Evolutionary conservation across 2,113 vertebrate genomes (phyloP).

Genomic region (Varanus komodoensis): DNA sequence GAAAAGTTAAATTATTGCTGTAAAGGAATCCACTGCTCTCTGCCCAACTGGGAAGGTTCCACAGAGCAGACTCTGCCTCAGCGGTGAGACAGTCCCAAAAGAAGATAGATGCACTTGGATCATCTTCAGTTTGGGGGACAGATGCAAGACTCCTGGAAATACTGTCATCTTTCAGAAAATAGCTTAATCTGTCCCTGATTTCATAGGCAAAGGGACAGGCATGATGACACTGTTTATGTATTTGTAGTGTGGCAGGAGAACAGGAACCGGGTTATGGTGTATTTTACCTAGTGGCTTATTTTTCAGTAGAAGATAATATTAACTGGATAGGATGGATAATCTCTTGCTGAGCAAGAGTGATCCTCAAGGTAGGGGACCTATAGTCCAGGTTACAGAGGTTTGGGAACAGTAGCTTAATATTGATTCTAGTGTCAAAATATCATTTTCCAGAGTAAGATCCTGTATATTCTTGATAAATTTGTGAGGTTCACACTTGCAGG

Average conservation of each 20-base stretch:
- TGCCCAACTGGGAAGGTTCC: not conserved
- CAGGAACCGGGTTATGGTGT: not conserved
- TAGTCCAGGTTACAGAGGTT: not conserved
- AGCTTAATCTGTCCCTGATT: not conserved
- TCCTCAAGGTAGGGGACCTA: not conserved
- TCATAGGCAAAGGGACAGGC: not conserved
- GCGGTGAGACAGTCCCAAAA: no score
- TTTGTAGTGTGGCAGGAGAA: not conserved
- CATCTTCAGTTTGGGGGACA: not conserved
- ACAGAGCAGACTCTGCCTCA: not conserved
- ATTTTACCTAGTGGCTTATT: not conserved
- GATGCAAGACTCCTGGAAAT: not conserved
- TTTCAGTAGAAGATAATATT: not conserved
- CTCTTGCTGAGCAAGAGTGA: not conserved
- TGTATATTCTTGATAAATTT: not conserved
- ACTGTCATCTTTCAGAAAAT: not conserved
- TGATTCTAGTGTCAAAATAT: not conserved
- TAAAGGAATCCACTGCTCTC: not conserved
- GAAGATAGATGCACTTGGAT: not conserved
- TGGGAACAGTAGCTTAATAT: not conserved
- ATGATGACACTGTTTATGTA: not conserved
- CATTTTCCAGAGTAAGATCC: not conserved
- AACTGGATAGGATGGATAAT: not conserved
- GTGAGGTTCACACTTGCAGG: not conserved
- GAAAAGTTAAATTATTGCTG: not conserved